A percentile compares a stretch with the other conserved stretches of the same genome.
These are phyloP conservation scores for Grantiella picta DNA, from an alignment of 2,113 vertebrate species.

Conservation along the genomic window DNA sequence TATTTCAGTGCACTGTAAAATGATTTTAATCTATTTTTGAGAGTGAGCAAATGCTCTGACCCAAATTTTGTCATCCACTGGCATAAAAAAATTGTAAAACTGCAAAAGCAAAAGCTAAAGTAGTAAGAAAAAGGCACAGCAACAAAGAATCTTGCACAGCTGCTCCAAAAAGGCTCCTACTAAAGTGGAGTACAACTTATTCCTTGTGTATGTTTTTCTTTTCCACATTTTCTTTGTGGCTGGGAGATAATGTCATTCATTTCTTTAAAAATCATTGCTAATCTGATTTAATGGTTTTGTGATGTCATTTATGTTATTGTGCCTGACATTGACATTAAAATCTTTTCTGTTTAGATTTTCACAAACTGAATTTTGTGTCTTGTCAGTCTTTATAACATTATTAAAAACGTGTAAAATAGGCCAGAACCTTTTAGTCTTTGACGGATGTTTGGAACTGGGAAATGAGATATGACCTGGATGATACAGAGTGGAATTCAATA, in stretches of 20 bases:
- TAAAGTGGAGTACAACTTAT: background rate
- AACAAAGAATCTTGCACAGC: background rate
- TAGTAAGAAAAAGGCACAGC: background rate
- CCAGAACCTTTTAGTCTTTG: constrained; percentile 21
- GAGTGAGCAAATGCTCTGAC: background rate
- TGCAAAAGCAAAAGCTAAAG: background rate
- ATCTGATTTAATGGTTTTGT: constrained; percentile 20
- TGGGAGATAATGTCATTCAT: background rate
- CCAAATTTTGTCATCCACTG: background rate
- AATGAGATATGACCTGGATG: constrained; percentile 1
- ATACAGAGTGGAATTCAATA: constrained; percentile 1
- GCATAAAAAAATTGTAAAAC: background rate
- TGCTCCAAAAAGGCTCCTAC: background rate
- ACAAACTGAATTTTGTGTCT: constrained; percentile 3
- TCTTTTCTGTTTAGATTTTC: constrained; percentile 2
- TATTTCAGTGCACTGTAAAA: background rate
- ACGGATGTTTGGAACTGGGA: constrained; percentile 5
- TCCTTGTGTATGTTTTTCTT: background rate
- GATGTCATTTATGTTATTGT: background rate
- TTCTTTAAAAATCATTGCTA: background rate
- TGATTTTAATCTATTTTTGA: background rate
- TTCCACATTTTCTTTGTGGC: background rate
- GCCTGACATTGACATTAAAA: background rate
- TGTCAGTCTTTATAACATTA: background rate
- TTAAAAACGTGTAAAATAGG: constrained; percentile 23